Percentiles rank a stretch among this genome's conserved stretches.
These are phyloP conservation scores for Drosophila pruinosa DNA, from an alignment of 1,140 invertebrate genomes.

Conservation along the genomic window DNA sequence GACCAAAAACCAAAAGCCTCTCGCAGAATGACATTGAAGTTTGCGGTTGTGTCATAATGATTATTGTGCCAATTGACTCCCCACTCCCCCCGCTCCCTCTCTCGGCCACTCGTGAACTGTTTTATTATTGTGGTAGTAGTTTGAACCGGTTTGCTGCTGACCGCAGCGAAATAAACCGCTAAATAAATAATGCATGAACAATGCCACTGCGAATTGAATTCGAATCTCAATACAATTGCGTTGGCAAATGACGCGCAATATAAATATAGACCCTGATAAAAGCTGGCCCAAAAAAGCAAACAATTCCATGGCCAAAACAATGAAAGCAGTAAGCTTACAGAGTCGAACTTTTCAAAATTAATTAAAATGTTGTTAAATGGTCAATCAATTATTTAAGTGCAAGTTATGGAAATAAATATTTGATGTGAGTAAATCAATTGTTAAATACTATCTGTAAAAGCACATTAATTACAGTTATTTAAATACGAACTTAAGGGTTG, in stretches of 20 bases:
- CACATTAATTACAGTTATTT: not conserved
- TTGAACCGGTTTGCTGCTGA: constrained; percentile 42
- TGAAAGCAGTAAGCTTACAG: not conserved
- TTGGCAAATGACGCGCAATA: constrained; percentile 22
- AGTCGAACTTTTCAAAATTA: constrained; percentile 63
- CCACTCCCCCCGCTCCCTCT: not conserved
- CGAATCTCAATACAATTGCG: not conserved
- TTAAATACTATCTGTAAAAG: not conserved
- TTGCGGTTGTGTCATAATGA: constrained; percentile 71
- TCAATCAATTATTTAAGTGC: constrained; percentile 64
- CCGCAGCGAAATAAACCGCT: constrained; percentile 68
- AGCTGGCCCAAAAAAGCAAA: constrained; percentile 38
- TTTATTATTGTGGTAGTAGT: constrained; percentile 20
- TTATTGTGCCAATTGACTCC: constrained; percentile 21
- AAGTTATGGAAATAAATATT: constrained; percentile 8
- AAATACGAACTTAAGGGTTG: not conserved
- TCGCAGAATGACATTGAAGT: constrained; percentile 49
- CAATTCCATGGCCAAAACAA: constrained; percentile 23
- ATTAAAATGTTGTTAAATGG: constrained; percentile 66
- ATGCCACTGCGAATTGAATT: constrained; percentile 57
- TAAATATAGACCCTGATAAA: constrained; percentile 5
- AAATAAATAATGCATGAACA: constrained; percentile 69
- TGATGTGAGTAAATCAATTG: constrained; percentile 8
- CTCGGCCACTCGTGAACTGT: not conserved
- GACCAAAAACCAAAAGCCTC: constrained; percentile 41